phyloP scores from a whole-genome alignment of 2,888 invertebrate species.

The Campoplex nolae region DNA sequence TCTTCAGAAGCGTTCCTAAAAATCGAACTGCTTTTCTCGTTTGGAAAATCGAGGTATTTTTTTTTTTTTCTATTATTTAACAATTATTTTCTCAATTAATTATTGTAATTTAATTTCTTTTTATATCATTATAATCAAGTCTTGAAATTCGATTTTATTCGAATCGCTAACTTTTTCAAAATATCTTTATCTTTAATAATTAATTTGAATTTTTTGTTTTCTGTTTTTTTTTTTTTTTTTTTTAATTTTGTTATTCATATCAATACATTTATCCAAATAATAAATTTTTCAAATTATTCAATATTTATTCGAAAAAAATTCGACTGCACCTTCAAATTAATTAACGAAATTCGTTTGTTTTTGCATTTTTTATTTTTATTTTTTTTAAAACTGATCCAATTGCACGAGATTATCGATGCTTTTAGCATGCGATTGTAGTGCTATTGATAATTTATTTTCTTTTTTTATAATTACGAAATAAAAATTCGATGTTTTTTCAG shows the following conservation, averaged over 20 bases:
- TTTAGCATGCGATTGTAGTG: too few species aligned
- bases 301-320: background rate
- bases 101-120: background rate
- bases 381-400: background rate
- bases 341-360: background rate
- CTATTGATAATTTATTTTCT: too few species aligned
- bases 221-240: too few species aligned
- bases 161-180: too few species aligned
- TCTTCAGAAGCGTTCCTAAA: slow-evolving; percentile 92
- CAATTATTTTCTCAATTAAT: background rate
- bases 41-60: slow-evolving; percentile 93
- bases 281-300: too few species aligned
- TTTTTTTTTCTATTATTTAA: slow-evolving; percentile 74
- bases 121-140: background rate
- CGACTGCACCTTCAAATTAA: background rate
- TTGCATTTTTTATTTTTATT: background rate
- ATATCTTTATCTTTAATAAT: background rate
- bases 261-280: too few species aligned
- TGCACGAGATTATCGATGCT: too few species aligned
- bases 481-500: slow-evolving; percentile 68
- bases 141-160: background rate
- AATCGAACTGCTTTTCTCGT: slow-evolving; percentile 92
- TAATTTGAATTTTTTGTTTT: background rate
- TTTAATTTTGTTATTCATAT: too few species aligned
- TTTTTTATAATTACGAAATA: background rate